phyloP scores from a whole-genome alignment of 1,140 invertebrate species.

The Argopecten irradians region DNA sequence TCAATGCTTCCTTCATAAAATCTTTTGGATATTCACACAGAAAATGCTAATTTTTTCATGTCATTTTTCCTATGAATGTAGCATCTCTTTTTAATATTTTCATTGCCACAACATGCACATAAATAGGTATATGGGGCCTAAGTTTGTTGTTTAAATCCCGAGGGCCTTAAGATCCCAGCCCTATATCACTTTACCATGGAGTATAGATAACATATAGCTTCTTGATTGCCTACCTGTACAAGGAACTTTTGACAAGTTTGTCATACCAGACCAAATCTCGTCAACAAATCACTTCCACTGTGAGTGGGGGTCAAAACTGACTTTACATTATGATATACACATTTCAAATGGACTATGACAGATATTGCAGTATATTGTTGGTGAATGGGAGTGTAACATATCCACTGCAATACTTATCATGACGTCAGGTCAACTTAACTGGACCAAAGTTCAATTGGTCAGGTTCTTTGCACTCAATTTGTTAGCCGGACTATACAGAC shows the following conservation, averaged over 20 bases:
- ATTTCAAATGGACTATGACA: not conserved
- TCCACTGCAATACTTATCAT: not conserved
- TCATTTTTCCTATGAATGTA: too few relatives aligned
- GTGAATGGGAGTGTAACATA: not conserved
- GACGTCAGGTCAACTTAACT: not conserved
- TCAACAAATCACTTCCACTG: not conserved
- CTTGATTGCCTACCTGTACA: not conserved
- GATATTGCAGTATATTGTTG: not conserved
- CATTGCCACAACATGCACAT: not conserved
- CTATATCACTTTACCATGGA: not conserved
- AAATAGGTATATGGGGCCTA: not conserved
- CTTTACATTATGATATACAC: not conserved
- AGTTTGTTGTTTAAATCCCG: not conserved
- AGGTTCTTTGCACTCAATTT: not conserved
- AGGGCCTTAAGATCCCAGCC: not conserved
- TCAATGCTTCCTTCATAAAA: too few relatives aligned
- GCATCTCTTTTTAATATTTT: not conserved
- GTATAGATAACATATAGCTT: not conserved
- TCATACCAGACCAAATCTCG: constrained; percentile 8
- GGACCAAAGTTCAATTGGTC: not conserved
- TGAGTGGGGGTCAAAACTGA: not conserved
- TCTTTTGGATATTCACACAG: too few relatives aligned
- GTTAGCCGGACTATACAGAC: not conserved
- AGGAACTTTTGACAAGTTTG: not conserved
- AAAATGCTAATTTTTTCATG: too few relatives aligned